Base-by-base conservation (phyloP, 2,797 vertebrate genomes). In the Rousettus madagascariensis region DNA sequence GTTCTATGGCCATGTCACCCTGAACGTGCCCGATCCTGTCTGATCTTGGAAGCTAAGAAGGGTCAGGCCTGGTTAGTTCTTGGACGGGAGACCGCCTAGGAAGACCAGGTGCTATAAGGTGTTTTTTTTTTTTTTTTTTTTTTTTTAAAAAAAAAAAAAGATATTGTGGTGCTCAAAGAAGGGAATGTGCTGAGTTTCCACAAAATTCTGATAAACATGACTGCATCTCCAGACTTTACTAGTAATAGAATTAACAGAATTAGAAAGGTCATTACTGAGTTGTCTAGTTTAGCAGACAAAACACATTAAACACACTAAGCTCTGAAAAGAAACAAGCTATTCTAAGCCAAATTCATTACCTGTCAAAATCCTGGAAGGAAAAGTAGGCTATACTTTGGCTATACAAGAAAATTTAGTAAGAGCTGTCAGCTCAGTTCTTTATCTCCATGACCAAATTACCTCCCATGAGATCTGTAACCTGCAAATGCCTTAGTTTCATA, bases 321-420 rank as follows among this genome's bases (percentile, higher is more conserved):
- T 77, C 61, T 94, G 84, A 65, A 90, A 84, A 96, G 69, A 95
- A 79, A 87, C 10, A n/a, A 89, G 75, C 49, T 66, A 75, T 49
- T 90, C 15, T 91, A 94, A 78, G 22, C 6, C 46, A 90, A 95
- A 87, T 93, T 84, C 10, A 85, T 69, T 7, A 87, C 55, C 77
- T 95, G 63, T 43, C 65, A 92, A 96, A 94, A 95, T 74, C 94
- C 38, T 86, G 38, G 55, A 79, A 96, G 80, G 49, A 66, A 91
- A 86, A 63, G 36, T 33, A 94, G 46, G 15, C 55, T 55, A 36
- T 24, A 12, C 13, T 65, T 87, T 59, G 41, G 71, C 71, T 66
- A 71, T n/a, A 36, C 55, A 59, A 83, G 68, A 75, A 92, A 90
- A 84, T 28, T 87, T 65, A 94, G 3, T 61, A 91, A 96, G 22